Percentiles rank a stretch among this genome's conserved stretches.
Conservation (phyloP, 2,797 vertebrate genomes). For the Semotilus atromaculatus region DNA sequence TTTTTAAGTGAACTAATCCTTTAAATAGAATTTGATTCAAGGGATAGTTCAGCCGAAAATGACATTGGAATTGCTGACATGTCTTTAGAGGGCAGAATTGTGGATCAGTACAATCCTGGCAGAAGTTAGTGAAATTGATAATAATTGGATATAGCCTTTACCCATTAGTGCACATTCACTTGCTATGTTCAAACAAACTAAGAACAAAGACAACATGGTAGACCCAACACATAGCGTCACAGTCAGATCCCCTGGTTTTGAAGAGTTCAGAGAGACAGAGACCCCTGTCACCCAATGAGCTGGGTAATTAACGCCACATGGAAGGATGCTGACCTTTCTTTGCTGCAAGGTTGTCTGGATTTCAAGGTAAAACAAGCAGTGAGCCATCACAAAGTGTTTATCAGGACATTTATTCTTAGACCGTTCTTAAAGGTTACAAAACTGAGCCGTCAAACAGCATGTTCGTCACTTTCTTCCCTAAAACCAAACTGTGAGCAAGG, state of each 20-base stretch:
- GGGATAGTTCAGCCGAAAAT: neutral
- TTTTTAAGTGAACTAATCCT: too few species aligned
- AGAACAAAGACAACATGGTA: conserved; percentile 13
- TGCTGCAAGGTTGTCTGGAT: conserved; percentile 63
- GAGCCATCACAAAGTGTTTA: conserved; percentile 76
- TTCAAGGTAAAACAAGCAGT: conserved; percentile 68
- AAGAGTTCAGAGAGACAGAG: conserved; percentile 57
- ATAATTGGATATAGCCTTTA: neutral
- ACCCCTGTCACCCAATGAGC: conserved; percentile 61
- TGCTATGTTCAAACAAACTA: conserved; percentile 23
- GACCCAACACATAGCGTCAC: neutral
- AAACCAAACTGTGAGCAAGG: conserved; percentile 62
- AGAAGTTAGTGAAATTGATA: neutral
- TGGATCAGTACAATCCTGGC: neutral
- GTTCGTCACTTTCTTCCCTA: conserved; percentile 57
- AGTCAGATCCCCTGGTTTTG: conserved; percentile 46
- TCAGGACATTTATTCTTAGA: conserved; percentile 77
- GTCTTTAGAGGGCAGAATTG: neutral
- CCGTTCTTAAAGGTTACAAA: conserved; percentile 73
- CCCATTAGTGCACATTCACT: neutral
- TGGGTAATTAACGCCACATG: conserved; percentile 74
- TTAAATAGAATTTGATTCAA: neutral
- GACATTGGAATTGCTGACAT: neutral
- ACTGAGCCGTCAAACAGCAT: conserved; percentile 61
- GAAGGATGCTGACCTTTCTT: conserved; percentile 76